A percentile compares a stretch with the other conserved stretches of the same genome.
These are phyloP conservation scores for Pheucticus melanocephalus DNA, from an alignment of 2,113 vertebrate species.

Conservation along the genomic window DNA sequence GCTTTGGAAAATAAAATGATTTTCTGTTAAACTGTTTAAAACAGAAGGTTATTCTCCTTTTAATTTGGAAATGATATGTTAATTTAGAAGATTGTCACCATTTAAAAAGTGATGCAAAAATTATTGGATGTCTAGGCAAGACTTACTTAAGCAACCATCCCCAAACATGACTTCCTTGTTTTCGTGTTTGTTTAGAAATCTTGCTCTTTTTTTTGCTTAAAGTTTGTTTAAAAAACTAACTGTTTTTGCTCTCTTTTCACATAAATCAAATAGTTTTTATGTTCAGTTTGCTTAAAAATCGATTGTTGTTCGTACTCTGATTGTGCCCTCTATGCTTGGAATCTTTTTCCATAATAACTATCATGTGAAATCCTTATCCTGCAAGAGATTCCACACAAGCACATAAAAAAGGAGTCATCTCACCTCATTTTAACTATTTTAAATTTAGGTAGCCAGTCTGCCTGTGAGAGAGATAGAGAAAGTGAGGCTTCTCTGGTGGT, in stretches of 20 bases:
- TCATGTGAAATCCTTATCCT: background rate
- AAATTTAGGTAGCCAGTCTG: background rate
- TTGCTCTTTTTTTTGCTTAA: background rate
- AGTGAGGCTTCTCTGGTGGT: background rate
- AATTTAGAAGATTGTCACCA: background rate
- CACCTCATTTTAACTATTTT: constrained; percentile 20
- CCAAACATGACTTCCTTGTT: background rate
- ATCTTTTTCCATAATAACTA: background rate
- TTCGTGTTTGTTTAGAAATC: background rate
- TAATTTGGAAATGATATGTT: background rate
- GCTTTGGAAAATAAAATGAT: background rate
- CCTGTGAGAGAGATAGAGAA: background rate
- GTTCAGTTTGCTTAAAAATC: background rate
- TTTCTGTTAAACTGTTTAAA: background rate
- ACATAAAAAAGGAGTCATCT: background rate
- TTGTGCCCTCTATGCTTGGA: background rate
- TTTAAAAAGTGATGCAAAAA: background rate
- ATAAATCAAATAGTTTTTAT: background rate
- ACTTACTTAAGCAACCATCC: background rate
- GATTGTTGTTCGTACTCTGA: background rate
- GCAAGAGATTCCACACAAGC: background rate
- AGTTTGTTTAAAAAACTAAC: background rate
- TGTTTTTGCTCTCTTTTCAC: background rate
- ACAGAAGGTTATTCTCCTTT: background rate
- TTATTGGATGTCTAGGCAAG: background rate